Conservation (phyloP, 2,797 vertebrate genomes). For the Pelodytes ibericus region DNA sequence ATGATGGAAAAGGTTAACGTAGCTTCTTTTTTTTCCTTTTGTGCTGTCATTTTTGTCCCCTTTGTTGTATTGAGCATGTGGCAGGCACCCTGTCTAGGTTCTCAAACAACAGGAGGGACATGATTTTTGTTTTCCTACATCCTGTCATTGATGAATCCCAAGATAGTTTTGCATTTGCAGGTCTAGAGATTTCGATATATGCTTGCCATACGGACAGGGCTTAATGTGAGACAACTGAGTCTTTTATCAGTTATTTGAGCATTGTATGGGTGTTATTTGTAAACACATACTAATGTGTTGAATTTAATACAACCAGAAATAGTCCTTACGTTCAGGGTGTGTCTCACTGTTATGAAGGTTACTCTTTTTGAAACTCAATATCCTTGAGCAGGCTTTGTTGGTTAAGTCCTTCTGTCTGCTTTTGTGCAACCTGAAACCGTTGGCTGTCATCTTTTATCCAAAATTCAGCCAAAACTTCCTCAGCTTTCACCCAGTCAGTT, state of each 20-base stretch:
- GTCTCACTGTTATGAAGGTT: constrained; percentile 71
- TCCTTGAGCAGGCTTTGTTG: constrained; percentile 77
- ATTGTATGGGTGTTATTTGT: constrained; percentile 80
- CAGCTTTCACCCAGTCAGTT: constrained; percentile 75
- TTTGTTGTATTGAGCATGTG: constrained; percentile 91
- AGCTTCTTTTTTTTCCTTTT: constrained; percentile 89
- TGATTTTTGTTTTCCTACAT: constrained; percentile 81
- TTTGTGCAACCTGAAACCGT: constrained; percentile 74
- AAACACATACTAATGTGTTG: constrained; percentile 78
- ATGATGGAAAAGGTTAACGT: constrained; percentile 85
- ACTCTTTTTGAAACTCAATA: constrained; percentile 79
- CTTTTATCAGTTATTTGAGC: constrained; percentile 85
- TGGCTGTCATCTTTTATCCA: constrained; percentile 83
- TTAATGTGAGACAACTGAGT: constrained; percentile 75
- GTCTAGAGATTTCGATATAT: constrained; percentile 78
- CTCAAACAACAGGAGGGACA: constrained; percentile 86
- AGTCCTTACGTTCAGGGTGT: constrained; percentile 69
- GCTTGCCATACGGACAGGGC: constrained; percentile 79
- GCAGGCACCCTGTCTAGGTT: constrained; percentile 86
- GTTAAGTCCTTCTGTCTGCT: constrained; percentile 79
- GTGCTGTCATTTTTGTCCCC: constrained; percentile 83
- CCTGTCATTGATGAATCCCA: constrained; percentile 85
- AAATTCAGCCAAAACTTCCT: constrained; percentile 80
- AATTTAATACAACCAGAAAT: constrained; percentile 72
- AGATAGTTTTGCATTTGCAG: constrained; percentile 77